These are phyloP conservation scores for Petrocephalus zakoni DNA, from an alignment of 2,113 vertebrate species.

Conservation along the genomic window DNA sequence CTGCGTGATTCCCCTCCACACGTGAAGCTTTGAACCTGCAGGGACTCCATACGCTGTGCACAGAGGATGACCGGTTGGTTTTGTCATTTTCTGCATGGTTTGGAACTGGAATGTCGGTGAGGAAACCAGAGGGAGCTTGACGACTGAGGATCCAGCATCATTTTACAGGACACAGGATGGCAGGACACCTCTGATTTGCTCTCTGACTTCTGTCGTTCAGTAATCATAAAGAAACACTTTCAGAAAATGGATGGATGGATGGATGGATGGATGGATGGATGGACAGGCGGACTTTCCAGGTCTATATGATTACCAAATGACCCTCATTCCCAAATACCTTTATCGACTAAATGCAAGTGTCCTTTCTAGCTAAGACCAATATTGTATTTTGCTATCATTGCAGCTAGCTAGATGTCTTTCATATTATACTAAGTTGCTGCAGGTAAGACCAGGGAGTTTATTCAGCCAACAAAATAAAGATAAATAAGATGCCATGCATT, in stretches of 20 bases:
- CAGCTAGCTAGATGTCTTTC: neutral
- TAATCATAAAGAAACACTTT: no score
- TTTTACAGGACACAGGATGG: neutral
- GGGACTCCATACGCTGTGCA: neutral
- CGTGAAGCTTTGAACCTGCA: neutral
- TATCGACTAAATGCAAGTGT: neutral
- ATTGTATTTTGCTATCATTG: neutral
- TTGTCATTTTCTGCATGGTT: neutral
- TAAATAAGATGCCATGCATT: neutral
- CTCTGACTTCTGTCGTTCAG: neutral
- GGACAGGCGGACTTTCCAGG: no score
- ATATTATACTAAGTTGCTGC: neutral
- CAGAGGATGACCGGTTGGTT: neutral
- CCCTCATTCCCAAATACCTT: neutral
- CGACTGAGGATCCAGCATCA: neutral
- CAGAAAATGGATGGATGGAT: neutral
- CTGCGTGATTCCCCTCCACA: neutral
- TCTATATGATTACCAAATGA: neutral
- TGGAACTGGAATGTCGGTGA: neutral
- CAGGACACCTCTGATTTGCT: neutral
- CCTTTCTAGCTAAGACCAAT: neutral
- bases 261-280: neutral
- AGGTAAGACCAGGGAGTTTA: neutral
- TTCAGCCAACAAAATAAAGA: neutral
- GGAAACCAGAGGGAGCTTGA: neutral